A percentile compares a stretch with the other conserved stretches of the same genome.
Evolutionary conservation across 2,113 vertebrate genomes (phyloP).

Genomic region (Spea multiplicata): DNA sequence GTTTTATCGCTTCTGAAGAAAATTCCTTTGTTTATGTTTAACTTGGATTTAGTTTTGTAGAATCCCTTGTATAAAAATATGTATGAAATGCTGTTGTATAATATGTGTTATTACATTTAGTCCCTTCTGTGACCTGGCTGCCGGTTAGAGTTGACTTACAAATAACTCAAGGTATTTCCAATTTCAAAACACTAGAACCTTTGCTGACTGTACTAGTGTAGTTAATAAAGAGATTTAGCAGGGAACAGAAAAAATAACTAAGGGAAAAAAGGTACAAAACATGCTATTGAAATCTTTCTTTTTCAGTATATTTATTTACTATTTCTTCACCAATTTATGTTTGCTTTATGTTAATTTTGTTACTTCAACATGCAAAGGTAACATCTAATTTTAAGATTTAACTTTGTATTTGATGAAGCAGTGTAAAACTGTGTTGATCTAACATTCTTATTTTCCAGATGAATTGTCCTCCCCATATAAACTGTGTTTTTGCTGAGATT

Average conservation of each 20-base stretch:
- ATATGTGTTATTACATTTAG: not conserved
- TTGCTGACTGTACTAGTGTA: not conserved
- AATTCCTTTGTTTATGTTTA: not conserved
- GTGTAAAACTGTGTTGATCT: not conserved
- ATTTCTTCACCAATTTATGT: not conserved
- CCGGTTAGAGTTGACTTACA: not conserved
- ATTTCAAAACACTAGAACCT: not conserved
- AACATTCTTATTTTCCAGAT: conserved; percentile 37
- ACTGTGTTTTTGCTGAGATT: conserved; percentile 39
- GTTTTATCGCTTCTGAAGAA: too few relatives aligned
- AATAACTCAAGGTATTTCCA: conserved; percentile 1
- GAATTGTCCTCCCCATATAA: conserved; percentile 32
- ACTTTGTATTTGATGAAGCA: not conserved
- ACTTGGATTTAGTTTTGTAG: not conserved
- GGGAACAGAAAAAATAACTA: not conserved
- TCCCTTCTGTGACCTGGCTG: not conserved
- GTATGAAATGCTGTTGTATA: not conserved
- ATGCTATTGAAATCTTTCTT: not conserved
- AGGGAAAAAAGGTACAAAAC: not conserved
- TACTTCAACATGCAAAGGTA: too few relatives aligned
- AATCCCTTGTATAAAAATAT: not conserved
- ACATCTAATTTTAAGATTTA: too few relatives aligned
- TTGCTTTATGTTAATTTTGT: too few relatives aligned
- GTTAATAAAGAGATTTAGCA: not conserved
- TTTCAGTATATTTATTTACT: not conserved